These are phyloP conservation scores for Macropodus opercularis DNA, from an alignment of 2,797 vertebrate genomes.

Conservation along the genomic window DNA sequence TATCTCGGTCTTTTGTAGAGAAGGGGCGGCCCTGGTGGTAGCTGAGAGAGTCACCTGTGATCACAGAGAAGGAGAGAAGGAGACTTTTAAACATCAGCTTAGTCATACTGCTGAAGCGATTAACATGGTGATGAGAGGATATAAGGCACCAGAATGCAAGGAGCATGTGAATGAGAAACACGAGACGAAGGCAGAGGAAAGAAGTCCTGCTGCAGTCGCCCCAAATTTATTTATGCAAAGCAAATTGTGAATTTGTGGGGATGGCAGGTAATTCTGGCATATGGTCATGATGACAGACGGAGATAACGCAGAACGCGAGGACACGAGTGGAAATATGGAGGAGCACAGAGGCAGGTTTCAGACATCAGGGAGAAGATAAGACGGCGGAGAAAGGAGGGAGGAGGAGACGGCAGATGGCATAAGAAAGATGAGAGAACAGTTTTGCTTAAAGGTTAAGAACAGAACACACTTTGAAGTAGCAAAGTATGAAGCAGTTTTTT, in stretches of 20 bases:
- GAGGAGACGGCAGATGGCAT: slow-evolving; percentile 39
- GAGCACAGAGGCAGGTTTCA: slow-evolving; percentile 30
- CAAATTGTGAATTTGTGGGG: slow-evolving; percentile 56
- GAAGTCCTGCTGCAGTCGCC: slow-evolving; percentile 21
- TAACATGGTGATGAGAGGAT: slow-evolving; percentile 23
- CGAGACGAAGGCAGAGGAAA: slow-evolving; percentile 11
- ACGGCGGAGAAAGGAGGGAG: slow-evolving; percentile 17
- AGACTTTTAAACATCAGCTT: slow-evolving; percentile 18
- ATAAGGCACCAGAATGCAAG: slow-evolving; percentile 25
- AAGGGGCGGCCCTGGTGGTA: slow-evolving; percentile 98
- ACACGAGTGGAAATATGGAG: slow-evolving; percentile 32
- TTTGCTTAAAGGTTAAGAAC: slow-evolving; percentile 4
- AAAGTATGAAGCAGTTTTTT: not conserved
- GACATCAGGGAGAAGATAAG: slow-evolving; percentile 22
- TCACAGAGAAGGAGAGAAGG: slow-evolving; percentile 10
- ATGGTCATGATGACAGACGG: slow-evolving; percentile 64
- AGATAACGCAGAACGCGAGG: slow-evolving; percentile 25
- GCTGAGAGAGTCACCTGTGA: slow-evolving; percentile 93
- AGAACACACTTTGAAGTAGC: slow-evolving; percentile 1
- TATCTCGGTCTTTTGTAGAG: slow-evolving; percentile 98
- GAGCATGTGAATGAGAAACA: slow-evolving; percentile 17
- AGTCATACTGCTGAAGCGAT: slow-evolving; percentile 21
- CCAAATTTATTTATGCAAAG: slow-evolving; percentile 44
- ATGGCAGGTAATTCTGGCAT: slow-evolving; percentile 63
- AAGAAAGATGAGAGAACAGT: slow-evolving; percentile 9